Conservation (phyloP, 2,113 vertebrate genomes). For the Crotophaga sulcirostris region DNA sequence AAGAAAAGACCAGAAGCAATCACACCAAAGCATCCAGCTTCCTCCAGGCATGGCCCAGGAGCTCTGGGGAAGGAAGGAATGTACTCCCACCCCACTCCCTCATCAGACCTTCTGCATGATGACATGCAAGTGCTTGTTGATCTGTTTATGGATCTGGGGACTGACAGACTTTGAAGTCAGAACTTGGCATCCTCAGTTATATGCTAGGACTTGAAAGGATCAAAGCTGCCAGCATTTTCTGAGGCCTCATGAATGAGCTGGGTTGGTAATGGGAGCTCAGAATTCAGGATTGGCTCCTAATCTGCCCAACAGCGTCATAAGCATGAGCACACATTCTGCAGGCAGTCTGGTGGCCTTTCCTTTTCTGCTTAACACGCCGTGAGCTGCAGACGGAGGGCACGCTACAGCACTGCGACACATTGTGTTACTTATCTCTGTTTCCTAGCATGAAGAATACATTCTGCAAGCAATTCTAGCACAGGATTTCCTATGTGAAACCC, state of each 20-base stretch:
- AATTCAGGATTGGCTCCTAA: conserved; percentile 3
- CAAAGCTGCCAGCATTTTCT: conserved; percentile 40
- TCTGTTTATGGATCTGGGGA: conserved; percentile 45
- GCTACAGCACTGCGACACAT: background rate
- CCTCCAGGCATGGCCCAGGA: conserved; percentile 6
- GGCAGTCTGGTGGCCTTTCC: conserved; percentile 35
- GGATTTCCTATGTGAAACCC: background rate
- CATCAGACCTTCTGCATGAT: conserved; percentile 8
- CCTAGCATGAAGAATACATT: background rate
- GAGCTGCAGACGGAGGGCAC: background rate
- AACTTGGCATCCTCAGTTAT: conserved; percentile 36
- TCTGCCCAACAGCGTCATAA: background rate
- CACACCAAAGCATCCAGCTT: conserved; percentile 38
- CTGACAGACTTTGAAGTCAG: conserved; percentile 53
- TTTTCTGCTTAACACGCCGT: background rate
- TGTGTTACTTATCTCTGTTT: background rate
- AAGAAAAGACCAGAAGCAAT: conserved; percentile 62
- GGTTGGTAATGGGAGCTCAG: background rate
- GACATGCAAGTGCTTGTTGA: conserved; percentile 51
- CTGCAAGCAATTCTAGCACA: background rate
- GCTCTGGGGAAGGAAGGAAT: conserved; percentile 38
- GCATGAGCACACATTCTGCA: background rate
- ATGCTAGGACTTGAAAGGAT: conserved; percentile 27
- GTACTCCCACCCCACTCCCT: background rate
- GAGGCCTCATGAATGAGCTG: conserved; percentile 8